phyloP scores from a whole-genome alignment of 2,113 vertebrate genomes.

The Equus quagga region DNA sequence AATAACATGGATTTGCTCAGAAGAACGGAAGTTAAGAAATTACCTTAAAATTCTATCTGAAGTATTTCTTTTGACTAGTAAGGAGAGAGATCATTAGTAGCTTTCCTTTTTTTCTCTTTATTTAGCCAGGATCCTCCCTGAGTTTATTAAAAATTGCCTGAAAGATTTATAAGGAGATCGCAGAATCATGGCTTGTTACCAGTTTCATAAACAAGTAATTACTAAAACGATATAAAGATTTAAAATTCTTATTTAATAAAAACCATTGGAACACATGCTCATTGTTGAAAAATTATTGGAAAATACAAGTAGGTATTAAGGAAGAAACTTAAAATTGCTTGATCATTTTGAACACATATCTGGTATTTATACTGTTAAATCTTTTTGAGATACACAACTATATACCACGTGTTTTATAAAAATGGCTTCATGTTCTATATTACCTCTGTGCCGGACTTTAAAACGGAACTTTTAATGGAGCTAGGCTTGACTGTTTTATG shows the following conservation, averaged over 20 bases:
- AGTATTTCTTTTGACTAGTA: neutral
- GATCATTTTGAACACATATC: slow-evolving; percentile 1
- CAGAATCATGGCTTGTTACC: neutral
- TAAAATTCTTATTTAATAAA: slow-evolving; percentile 37
- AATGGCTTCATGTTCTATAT: neutral
- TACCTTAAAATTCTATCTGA: slow-evolving; percentile 26
- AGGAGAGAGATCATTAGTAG: neutral
- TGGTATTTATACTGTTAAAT: slow-evolving; percentile 16
- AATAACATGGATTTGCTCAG: neutral
- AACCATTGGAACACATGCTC: neutral
- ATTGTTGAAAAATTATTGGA: slow-evolving; percentile 42
- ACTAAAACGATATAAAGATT: neutral
- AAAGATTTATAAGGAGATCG: slow-evolving; percentile 29
- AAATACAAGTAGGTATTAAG: neutral
- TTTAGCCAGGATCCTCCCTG: neutral
- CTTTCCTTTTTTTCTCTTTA: neutral
- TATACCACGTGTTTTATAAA: neutral
- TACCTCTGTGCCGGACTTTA: neutral
- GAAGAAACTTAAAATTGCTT: neutral
- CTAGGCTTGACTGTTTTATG: neutral
- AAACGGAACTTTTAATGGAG: neutral
- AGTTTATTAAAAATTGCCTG: slow-evolving; percentile 9
- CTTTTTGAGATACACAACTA: neutral
- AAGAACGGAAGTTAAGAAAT: slow-evolving; percentile 36
- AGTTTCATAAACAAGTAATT: neutral